Percentiles rank a stretch among this genome's conserved stretches.
Conservation (phyloP, 2,113 vertebrate genomes). For the Prietella phreatophila region DNA sequence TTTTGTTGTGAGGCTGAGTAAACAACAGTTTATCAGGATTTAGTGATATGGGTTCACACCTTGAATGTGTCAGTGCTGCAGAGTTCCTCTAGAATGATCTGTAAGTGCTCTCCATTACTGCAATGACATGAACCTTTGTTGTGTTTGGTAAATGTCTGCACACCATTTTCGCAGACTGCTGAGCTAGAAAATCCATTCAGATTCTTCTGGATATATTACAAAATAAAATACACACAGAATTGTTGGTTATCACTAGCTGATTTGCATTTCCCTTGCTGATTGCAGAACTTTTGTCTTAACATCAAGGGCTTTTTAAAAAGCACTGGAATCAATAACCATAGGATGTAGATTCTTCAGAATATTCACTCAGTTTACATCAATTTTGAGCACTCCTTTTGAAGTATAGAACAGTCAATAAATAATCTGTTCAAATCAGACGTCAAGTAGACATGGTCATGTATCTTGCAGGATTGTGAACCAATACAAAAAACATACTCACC, state of each 20-base stretch:
- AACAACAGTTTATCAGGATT: no score
- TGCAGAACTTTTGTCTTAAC: not conserved
- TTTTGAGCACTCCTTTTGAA: not conserved
- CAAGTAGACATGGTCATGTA: not conserved
- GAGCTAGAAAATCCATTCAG: no score
- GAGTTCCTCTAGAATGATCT: no score
- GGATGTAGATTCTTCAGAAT: not conserved
- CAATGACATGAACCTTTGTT: no score
- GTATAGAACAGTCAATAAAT: not conserved
- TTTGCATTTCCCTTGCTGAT: not conserved
- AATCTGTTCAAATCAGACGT: not conserved
- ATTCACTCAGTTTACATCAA: not conserved
- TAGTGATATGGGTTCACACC: no score
- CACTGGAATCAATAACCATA: not conserved
- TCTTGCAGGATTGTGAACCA: not conserved
- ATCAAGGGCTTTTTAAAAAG: not conserved
- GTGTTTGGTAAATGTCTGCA: no score
- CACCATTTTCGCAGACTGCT: no score
- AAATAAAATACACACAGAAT: not conserved
- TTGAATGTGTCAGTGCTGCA: no score
- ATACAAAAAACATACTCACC: not conserved
- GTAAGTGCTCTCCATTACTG: no score
- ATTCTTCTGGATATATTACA: not conserved
- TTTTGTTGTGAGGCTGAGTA: no score
- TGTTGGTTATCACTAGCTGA: not conserved